phyloP scores from a whole-genome alignment of 2,797 vertebrate genomes.

The Chromis chromis region DNA sequence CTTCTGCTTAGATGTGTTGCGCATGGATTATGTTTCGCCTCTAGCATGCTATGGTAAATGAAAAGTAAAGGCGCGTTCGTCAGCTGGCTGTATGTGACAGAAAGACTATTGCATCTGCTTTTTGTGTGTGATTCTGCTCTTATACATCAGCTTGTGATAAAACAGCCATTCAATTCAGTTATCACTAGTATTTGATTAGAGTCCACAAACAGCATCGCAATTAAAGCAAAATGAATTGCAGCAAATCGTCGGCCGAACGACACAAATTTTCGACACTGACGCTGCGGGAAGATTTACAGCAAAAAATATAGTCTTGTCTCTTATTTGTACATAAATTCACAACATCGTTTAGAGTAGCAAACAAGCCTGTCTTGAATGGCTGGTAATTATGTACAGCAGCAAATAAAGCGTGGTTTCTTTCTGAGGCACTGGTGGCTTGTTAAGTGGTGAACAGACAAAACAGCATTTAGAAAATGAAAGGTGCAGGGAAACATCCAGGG shows the following conservation, averaged over 20 bases:
- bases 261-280: conserved; percentile 51
- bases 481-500: conserved; percentile 79
- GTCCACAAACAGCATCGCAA: conserved; percentile 58
- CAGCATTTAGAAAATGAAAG: conserved; percentile 84
- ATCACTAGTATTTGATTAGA: conserved; percentile 65
- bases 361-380: conserved; percentile 78
- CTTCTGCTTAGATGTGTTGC: conserved; percentile 63
- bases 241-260: conserved; percentile 39
- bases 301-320: conserved; percentile 67
- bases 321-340: conserved; percentile 78
- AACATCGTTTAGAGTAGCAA: conserved; percentile 77
- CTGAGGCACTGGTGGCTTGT: conserved; percentile 80
- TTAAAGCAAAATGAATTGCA: conserved; percentile 61
- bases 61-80: conserved; percentile 58
- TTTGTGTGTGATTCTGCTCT: conserved; percentile 44
- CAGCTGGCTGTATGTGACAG: conserved; percentile 61
- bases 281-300: conserved; percentile 52
- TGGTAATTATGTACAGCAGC: conserved; percentile 82
- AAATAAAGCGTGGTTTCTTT: conserved; percentile 80
- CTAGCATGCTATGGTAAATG: conserved; percentile 56
- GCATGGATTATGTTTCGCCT: conserved; percentile 63
- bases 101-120: conserved; percentile 47
- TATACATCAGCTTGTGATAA: conserved; percentile 48
- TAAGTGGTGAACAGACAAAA: conserved; percentile 84
- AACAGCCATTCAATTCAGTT: conserved; percentile 67